Base-by-base conservation (phyloP, 2,888 invertebrate genomes). In the Nomada fucata region DNA sequence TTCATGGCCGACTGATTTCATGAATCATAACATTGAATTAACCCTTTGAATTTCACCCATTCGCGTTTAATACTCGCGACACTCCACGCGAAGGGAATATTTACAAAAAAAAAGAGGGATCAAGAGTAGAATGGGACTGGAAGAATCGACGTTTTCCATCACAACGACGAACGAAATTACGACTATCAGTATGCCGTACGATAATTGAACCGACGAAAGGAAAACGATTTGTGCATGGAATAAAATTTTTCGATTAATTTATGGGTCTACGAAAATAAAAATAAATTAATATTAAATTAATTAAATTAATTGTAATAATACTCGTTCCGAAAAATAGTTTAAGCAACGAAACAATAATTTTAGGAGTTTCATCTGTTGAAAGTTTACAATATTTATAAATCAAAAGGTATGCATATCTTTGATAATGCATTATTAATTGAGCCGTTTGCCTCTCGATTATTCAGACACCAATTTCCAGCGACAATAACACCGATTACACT, bases 21-120 rank as follows among this genome's bases (percentile, higher is more conserved):
- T 76, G 82, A 80, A 76, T 82, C 82, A 65, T 76, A 68, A 81
- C 83, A 63, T 52, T 74, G 81, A 81, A 83, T 83, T 81, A 83
- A 82, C 76, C 76, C 76, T 79, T 82, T 76, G 73, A 64, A 73
- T 73, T 74, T 69, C 61, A 57, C 10, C 61, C 70, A 70, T 73
- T 76, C 72, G 20, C 20, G 64, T 55, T 76, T 76, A 80, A 80
- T 76, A 55, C 57, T 20, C 29, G 59, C 68, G 75, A 72, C 75
- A 63, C 53, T 72, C 26, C 59, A 64, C 57, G 57, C 13, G 57
- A 13, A 23, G 57, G 23, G 57, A 57, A 57, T 13, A 57, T 57
- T 13, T n/a, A 53, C 23, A 23, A 23, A 53, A 36, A 36, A 36
- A 29, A 15, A 47, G 15, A 26, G 50, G 47, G 9, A 57, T 20